Conservation (phyloP, 2,113 vertebrate species). For the Phrynosoma platyrhinos region DNA sequence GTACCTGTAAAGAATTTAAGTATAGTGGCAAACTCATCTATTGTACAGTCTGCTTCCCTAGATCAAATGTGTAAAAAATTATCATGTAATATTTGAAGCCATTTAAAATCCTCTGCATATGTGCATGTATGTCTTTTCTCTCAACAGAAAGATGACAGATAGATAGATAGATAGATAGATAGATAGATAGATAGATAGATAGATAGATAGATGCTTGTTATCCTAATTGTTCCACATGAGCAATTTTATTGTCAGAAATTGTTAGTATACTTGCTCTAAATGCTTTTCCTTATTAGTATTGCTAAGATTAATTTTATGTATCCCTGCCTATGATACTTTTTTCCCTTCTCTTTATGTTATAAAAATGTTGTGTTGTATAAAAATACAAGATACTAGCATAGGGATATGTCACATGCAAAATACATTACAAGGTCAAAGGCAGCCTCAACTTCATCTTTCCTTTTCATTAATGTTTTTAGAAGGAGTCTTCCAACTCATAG, state of each 20-base stretch:
- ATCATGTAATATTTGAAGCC: conserved; percentile 56
- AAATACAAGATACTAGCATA: conserved; percentile 39
- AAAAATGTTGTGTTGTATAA: neutral
- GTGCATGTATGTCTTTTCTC: conserved; percentile 20
- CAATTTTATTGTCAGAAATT: no score
- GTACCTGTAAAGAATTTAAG: conserved; percentile 54
- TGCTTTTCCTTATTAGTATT: conserved; percentile 30
- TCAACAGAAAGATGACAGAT: no score
- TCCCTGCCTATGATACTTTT: neutral
- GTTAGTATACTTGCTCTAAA: conserved; percentile 17
- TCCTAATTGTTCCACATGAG: no score
- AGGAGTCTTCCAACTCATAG: conserved; percentile 78
- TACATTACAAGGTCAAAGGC: conserved; percentile 59
- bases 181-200: no score
- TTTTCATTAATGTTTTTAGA: conserved; percentile 77
- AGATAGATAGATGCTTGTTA: no score
- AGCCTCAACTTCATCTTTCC: conserved; percentile 61
- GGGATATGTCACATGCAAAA: conserved; percentile 39
- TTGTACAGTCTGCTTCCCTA: conserved; percentile 49
- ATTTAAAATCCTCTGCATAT: conserved; percentile 48
- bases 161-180: no score
- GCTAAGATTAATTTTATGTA: conserved; percentile 50
- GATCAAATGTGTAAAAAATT: conserved; percentile 54
- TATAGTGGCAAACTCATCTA: conserved; percentile 42
- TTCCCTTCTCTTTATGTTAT: neutral